Percentiles rank a stretch among this genome's conserved stretches.
Conservation (phyloP, 1,140 invertebrate species). For the Diorhabda carinulata region DNA sequence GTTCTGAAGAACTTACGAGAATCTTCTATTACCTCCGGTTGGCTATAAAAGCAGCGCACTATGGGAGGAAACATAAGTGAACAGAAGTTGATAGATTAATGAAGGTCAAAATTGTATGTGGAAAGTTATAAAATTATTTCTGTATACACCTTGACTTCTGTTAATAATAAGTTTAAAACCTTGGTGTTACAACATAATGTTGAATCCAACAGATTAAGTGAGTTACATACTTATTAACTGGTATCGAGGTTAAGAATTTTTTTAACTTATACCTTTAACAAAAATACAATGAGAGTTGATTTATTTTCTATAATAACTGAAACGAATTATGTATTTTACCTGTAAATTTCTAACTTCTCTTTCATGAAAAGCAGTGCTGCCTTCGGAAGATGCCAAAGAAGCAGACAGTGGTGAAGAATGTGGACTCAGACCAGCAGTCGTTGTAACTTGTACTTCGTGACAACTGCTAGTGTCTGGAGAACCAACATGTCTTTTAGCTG, state of each 20-base stretch:
- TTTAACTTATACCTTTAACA: not conserved
- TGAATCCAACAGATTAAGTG: not conserved
- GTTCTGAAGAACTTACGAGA: too few relatives aligned
- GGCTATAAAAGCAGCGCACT: too few relatives aligned
- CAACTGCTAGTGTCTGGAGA: conserved; percentile 44
- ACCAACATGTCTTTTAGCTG: conserved; percentile 29
- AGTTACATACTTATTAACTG: not conserved
- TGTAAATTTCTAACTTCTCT: conserved; percentile 51
- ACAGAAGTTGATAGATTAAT: too few relatives aligned
- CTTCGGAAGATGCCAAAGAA: conserved; percentile 55
- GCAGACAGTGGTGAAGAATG: conserved; percentile 53
- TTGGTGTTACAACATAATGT: not conserved
- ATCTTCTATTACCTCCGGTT: too few relatives aligned
- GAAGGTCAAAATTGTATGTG: too few relatives aligned
- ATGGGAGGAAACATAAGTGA: too few relatives aligned
- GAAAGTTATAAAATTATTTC: too few relatives aligned
- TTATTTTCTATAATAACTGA: not conserved
- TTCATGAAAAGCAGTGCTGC: conserved; percentile 50
- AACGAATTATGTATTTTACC: conserved; percentile 24
- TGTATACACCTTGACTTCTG: not conserved
- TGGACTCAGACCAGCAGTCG: conserved; percentile 45
- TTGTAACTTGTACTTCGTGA: conserved; percentile 50
- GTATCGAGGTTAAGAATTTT: not conserved
- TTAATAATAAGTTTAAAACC: not conserved
- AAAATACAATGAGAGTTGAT: not conserved